Conservation (phyloP, 2,797 vertebrate species). For the Echeneis naucrates region DNA sequence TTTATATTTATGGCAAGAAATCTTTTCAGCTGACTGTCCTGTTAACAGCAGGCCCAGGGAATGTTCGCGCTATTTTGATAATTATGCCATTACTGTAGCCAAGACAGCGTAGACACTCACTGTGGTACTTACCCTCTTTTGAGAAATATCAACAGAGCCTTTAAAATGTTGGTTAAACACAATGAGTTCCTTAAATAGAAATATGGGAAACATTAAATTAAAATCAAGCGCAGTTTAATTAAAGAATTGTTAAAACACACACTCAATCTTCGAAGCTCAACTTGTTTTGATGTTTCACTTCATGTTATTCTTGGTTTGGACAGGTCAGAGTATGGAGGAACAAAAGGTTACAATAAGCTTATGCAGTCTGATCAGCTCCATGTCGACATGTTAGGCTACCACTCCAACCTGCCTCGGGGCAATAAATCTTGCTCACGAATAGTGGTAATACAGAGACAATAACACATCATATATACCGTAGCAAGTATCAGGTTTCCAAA, state of each 20-base stretch:
- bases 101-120: not conserved
- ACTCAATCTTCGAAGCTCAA: no score
- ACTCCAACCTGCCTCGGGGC: not conserved
- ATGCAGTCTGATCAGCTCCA: not conserved
- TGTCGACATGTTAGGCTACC: not conserved
- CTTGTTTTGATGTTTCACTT: not conserved
- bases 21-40: not conserved
- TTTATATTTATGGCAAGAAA: slow-evolving; percentile 9
- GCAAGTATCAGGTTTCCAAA: no score
- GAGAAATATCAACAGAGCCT: not conserved
- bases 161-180: not conserved
- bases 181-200: not conserved
- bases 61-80: not conserved
- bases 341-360: not conserved
- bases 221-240: not conserved
- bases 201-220: not conserved
- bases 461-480: not conserved
- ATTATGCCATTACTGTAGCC: not conserved
- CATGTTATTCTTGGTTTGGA: no score
- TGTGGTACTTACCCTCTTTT: not conserved
- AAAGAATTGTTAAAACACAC: not conserved
- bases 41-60: slow-evolving; percentile 4
- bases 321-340: no score
- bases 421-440: not conserved
- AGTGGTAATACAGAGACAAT: not conserved